Evolutionary conservation across 2,113 vertebrate species (phyloP).

Genomic region (Corvus moneduloides): DNA sequence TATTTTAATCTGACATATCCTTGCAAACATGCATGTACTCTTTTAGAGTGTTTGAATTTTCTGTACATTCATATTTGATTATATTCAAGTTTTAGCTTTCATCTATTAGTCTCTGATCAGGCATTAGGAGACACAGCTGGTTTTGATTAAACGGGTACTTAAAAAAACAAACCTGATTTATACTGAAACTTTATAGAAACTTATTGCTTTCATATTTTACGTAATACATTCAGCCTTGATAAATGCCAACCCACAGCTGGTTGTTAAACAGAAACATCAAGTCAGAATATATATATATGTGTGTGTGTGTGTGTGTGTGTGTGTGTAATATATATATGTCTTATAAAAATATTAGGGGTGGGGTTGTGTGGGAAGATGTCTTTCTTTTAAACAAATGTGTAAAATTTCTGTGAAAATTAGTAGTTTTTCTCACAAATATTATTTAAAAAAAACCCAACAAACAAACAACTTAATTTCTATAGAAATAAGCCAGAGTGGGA

Average conservation of each 20-base stretch:
- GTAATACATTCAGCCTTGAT: neutral
- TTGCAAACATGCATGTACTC: neutral
- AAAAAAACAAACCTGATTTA: neutral
- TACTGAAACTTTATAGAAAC: neutral
- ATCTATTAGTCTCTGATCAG: neutral
- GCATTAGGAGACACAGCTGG: neutral
- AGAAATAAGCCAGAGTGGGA: neutral
- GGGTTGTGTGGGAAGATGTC: fast-evolving
- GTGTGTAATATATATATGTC: neutral
- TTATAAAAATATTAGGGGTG: neutral
- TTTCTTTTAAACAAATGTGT: neutral
- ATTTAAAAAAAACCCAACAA: neutral
- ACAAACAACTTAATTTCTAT: neutral
- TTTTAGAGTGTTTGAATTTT: neutral
- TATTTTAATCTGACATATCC: neutral
- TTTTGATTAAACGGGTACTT: neutral
- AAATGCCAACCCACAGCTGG: neutral
- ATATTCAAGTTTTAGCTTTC: neutral
- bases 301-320: too few relatives aligned
- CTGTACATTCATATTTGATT: neutral
- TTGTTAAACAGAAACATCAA: neutral
- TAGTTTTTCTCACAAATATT: neutral
- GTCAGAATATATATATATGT: neutral
- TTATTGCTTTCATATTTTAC: neutral
- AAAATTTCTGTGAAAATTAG: neutral